Evolutionary conservation across 2,888 invertebrate species (phyloP).

Genomic region (Microctonus hyperodae): DNA sequence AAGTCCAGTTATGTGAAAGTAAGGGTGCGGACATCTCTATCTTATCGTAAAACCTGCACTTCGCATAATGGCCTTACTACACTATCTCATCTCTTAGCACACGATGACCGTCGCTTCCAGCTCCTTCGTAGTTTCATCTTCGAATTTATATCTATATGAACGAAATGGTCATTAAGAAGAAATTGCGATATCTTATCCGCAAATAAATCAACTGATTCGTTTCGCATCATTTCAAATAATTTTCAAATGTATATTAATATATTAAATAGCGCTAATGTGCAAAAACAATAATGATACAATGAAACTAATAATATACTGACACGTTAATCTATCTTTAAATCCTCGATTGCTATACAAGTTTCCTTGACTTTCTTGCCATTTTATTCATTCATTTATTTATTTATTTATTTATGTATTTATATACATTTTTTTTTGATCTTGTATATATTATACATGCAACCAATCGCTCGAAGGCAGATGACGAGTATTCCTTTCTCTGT

Average conservation of each 20-base stretch:
- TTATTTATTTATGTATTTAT: not conserved
- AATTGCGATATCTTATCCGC: not conserved
- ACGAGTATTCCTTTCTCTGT: conserved; percentile 16
- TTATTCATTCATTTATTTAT: not conserved
- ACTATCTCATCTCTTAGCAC: conserved; percentile 38
- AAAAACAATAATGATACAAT: conserved; percentile 30
- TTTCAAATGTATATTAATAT: not conserved
- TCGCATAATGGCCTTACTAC: conserved; percentile 35
- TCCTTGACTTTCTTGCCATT: not conserved
- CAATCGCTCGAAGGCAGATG: conserved; percentile 5
- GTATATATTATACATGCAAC: not conserved
- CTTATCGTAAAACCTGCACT: conserved; percentile 33
- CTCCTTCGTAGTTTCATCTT: not conserved
- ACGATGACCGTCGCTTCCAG: conserved; percentile 28
- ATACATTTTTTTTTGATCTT: not conserved
- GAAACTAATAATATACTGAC: conserved; percentile 31
- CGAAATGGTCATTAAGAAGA: not conserved
- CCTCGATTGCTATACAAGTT: not conserved
- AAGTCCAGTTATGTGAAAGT: conserved; percentile 19
- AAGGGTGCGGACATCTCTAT: conserved; percentile 24
- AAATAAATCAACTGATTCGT: not conserved
- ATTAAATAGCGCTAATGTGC: too few relatives aligned
- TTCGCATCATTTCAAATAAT: not conserved
- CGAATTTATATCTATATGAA: not conserved
- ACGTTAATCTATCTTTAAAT: conserved; percentile 39